Evolutionary conservation across 1,140 invertebrate species (phyloP), one percentile per base, ranked within the genome.

Genomic region (Drosophila ambigua): DNA sequence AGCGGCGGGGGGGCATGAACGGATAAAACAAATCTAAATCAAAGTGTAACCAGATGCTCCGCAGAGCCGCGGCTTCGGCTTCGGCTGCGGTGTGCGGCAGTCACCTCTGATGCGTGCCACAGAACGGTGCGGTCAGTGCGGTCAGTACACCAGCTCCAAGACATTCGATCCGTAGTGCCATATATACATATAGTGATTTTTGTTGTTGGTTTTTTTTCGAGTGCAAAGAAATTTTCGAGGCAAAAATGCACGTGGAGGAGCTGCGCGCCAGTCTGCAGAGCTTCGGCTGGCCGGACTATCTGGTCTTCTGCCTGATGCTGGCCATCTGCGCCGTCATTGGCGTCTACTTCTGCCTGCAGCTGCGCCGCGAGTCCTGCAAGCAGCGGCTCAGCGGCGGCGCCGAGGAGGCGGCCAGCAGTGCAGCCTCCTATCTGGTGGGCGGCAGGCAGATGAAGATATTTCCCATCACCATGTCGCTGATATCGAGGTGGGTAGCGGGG

Each of bases 371-470:
- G 49, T 72, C 89, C 16, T 93, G 94, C 31, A 95, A 95, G 52
- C 94, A 95, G 46, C 94, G 95, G 45, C 3, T 43, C 1, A 11
- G 26, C 8, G 43, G 48, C 7, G 68, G 60, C 6, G 26, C 44
- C 23, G 26, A 94, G 52, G 66, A 88, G 59, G 79, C 79, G 90
- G 93, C 8, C 2, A 74, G 6, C 9, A 90, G 90, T 41, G 91
- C 90, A 8, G 89, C 90, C 49, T 96, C 97, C 69, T 98, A 98
- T 90, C 92, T 98, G 16, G 95, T 98, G 71, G 97, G 96, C 1
- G 96, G 96, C 6, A 94, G 96, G 66, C 95, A 95, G 67, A 97
- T 98, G 96, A 94, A 94, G 50, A 93, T 96, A 6, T 93, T 97
- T 72, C 96, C 97, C 0, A 95, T 97, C 11, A 95, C 95, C 68